Conservation (phyloP, 2,113 vertebrate genomes). For the Pterophyllum scalare region DNA sequence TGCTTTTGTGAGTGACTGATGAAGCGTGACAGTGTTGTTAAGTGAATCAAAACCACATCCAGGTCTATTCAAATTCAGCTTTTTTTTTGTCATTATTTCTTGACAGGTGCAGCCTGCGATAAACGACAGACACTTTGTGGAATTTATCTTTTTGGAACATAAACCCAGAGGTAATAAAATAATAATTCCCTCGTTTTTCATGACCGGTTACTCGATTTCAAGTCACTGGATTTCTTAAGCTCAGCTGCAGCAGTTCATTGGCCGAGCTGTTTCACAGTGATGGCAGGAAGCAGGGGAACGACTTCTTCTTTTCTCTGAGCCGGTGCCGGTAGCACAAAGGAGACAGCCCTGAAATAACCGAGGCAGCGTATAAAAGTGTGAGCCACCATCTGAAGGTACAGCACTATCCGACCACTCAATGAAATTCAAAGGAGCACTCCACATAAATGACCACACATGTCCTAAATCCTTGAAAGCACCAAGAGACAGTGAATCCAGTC, state of each 20-base stretch:
- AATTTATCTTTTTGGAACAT: not conserved
- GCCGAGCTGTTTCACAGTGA: not conserved
- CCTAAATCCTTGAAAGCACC: not conserved
- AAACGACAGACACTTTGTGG: not conserved
- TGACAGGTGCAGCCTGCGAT: not conserved
- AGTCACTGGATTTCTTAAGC: not conserved
- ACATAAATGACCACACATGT: not conserved
- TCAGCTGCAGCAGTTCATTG: too few species aligned
- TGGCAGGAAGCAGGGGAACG: not conserved
- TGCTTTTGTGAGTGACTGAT: conserved; percentile 15
- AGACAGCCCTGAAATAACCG: not conserved
- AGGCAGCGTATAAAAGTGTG: not conserved
- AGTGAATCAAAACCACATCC: conserved; percentile 3
- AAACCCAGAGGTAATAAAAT: not conserved
- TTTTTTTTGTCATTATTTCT: not conserved
- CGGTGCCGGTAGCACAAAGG: not conserved
- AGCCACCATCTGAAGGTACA: not conserved
- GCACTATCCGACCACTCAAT: not conserved
- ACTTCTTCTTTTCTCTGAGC: not conserved
- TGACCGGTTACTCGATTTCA: not conserved
- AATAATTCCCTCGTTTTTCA: not conserved
- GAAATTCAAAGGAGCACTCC: not conserved
- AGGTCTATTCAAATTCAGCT: not conserved
- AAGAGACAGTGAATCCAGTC: not conserved
- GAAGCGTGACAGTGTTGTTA: not conserved